These are phyloP conservation scores for Tigriopus japonicus DNA, from an alignment of 1,140 invertebrate species.

Conservation along the genomic window DNA sequence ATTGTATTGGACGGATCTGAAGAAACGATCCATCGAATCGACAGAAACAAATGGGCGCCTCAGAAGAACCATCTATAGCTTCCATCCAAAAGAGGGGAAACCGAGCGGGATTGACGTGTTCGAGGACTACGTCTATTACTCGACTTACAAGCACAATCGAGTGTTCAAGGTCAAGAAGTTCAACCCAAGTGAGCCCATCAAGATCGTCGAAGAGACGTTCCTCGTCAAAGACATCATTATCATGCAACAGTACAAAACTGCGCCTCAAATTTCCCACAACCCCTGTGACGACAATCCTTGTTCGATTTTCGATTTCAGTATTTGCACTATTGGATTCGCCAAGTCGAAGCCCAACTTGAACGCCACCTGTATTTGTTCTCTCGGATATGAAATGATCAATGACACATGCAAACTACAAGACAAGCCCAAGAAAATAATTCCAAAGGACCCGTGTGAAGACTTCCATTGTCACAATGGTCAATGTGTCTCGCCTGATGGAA, in stretches of 20 bases:
- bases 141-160: constrained; percentile 38
- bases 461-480: constrained; percentile 20
- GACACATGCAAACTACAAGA: too few species aligned
- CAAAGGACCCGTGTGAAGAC: constrained; percentile 3
- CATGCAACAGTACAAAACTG: too few species aligned
- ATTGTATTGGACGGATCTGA: constrained; percentile 56
- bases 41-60: constrained; percentile 47
- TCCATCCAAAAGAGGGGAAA: constrained; percentile 28
- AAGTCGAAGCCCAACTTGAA: too few species aligned
- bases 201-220: constrained; percentile 33
- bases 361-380: too few species aligned
- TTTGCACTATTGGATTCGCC: too few species aligned
- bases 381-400: too few species aligned
- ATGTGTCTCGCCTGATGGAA: constrained; percentile 25
- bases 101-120: constrained; percentile 52
- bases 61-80: constrained; percentile 35
- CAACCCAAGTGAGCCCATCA: constrained; percentile 33
- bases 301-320: not conserved
- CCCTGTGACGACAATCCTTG: constrained; percentile 13
- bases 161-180: constrained; percentile 51
- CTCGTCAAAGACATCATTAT: constrained; percentile 11
- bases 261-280: constrained; percentile 18
- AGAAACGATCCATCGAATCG: constrained; percentile 50
- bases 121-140: constrained; percentile 46
- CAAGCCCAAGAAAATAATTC: too few species aligned